A percentile compares a stretch with the other conserved stretches of the same genome.
These are phyloP conservation scores for Allobates femoralis DNA, from an alignment of 2,797 vertebrate species.

Conservation along the genomic window DNA sequence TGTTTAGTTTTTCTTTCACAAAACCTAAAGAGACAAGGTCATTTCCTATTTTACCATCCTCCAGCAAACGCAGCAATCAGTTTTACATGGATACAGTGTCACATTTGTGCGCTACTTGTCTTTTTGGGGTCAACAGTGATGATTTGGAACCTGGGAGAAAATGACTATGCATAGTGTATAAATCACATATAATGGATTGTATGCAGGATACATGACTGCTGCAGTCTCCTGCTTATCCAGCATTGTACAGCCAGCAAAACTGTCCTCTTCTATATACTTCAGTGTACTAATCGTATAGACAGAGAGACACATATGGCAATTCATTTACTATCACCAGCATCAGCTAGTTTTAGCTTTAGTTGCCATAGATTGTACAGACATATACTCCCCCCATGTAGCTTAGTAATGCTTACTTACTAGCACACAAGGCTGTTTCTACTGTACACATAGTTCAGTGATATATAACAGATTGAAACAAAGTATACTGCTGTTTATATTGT, in stretches of 20 bases:
- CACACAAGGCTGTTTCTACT: not conserved
- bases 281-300: not conserved
- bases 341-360: not conserved
- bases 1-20: conserved; percentile 1
- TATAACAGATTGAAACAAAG: not conserved
- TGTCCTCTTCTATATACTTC: not conserved
- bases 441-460: no score
- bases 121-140: not conserved
- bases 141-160: not conserved
- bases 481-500: not conserved
- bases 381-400: not conserved
- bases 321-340: not conserved
- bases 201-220: not conserved
- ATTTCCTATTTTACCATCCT: conserved; percentile 47
- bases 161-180: not conserved
- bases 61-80: conserved; percentile 15
- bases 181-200: not conserved
- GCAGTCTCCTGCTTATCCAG: not conserved
- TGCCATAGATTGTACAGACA: not conserved
- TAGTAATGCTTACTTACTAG: not conserved
- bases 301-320: not conserved
- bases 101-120: not conserved
- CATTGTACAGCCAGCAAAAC: not conserved
- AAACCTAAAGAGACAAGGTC: conserved; percentile 54
- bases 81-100: not conserved